These are phyloP conservation scores for Drosophila lowei DNA, from an alignment of 1,140 invertebrate genomes.

Conservation along the genomic window DNA sequence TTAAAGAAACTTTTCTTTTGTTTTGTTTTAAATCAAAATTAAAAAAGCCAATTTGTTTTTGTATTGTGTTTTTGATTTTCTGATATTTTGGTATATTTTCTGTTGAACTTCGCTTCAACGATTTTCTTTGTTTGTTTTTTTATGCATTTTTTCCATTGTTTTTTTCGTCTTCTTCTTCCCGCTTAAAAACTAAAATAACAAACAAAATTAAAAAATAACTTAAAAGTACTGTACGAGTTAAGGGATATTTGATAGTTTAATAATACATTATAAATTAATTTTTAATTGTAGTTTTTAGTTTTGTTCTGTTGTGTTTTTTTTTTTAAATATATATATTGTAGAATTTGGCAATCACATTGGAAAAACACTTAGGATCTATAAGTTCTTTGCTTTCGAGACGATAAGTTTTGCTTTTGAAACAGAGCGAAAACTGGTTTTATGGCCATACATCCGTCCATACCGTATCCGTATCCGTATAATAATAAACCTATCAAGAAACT, in stretches of 20 bases:
- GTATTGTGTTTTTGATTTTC: conserved; percentile 44
- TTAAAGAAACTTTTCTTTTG: background rate
- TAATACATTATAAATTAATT: conserved; percentile 63
- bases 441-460: conserved; percentile 8
- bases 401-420: conserved; percentile 49
- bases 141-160: conserved; percentile 8
- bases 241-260: conserved; percentile 11
- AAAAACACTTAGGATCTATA: conserved; percentile 79
- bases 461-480: conserved; percentile 1
- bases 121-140: conserved; percentile 6
- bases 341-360: conserved; percentile 81
- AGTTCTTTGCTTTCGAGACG: conserved; percentile 68
- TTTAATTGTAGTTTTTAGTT: conserved; percentile 23
- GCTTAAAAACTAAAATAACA: conserved; percentile 81
- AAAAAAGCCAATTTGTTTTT: conserved; percentile 56
- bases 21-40: conserved; percentile 1
- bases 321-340: conserved; percentile 53
- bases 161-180: conserved; percentile 6
- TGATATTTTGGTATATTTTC: conserved; percentile 67
- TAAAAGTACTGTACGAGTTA: conserved; percentile 25
- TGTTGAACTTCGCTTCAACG: conserved; percentile 19
- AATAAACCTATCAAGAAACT: conserved; percentile 16
- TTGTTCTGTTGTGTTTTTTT: conserved; percentile 20
- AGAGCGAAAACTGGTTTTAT: conserved; percentile 51
- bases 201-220: conserved; percentile 68